Percentiles rank a stretch among this genome's conserved stretches.
Conservation (phyloP, 2,113 vertebrate genomes). For the Chaetodon auriga region DNA sequence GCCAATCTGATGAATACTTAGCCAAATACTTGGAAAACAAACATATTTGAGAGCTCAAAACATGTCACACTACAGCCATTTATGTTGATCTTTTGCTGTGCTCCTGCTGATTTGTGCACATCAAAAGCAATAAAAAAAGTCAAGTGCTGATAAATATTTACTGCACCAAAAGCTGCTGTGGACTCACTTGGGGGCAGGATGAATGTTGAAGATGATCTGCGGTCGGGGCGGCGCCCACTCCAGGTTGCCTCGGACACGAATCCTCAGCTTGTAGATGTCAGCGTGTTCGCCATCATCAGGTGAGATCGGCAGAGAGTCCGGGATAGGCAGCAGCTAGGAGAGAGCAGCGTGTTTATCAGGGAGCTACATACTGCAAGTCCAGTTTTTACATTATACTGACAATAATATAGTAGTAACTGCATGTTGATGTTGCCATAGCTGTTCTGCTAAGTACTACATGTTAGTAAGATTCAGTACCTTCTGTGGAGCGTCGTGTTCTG, state of each 20-base stretch:
- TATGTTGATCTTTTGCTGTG: too few relatives aligned
- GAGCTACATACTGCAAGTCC: too few relatives aligned
- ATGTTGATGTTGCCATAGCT: too few relatives aligned
- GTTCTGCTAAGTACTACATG: background rate
- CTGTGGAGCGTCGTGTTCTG: slow-evolving; percentile 95
- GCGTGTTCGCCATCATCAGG: slow-evolving; percentile 96
- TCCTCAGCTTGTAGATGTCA: slow-evolving; percentile 96
- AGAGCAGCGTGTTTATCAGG: background rate
- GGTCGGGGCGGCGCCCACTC: slow-evolving; percentile 98
- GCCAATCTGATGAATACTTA: background rate
- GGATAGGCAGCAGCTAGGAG: slow-evolving; percentile 93
- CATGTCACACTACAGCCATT: too few relatives aligned
- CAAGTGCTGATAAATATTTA: too few relatives aligned
- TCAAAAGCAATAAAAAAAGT: background rate
- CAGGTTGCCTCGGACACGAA: slow-evolving; percentile 95
- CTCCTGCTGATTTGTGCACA: too few relatives aligned
- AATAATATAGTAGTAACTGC: background rate
- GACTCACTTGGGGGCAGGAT: slow-evolving; percentile 93
- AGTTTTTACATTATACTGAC: background rate
- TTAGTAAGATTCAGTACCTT: slow-evolving; percentile 85
- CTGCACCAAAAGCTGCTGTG: background rate
- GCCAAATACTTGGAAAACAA: too few relatives aligned
- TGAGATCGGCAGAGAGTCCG: slow-evolving; percentile 95
- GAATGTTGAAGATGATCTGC: slow-evolving; percentile 98
- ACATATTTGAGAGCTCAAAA: too few relatives aligned